These are phyloP conservation scores for Cepaea hortensis DNA, from an alignment of 2,888 invertebrate species.

Conservation along the genomic window DNA sequence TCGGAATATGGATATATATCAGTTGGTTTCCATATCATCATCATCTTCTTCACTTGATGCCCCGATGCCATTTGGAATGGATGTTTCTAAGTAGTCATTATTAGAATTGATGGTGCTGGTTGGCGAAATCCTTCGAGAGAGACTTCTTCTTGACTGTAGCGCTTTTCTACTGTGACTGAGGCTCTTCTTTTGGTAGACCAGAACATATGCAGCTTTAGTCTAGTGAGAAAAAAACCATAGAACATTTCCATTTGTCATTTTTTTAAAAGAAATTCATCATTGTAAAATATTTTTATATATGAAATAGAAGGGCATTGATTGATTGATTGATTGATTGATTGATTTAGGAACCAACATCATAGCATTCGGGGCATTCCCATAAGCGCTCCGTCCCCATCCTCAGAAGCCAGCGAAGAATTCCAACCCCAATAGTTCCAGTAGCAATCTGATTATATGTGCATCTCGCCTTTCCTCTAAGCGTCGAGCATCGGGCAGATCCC, in stretches of 20 bases:
- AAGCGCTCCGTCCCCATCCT: too few species aligned
- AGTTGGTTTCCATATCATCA: constrained; percentile 49
- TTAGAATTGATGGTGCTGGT: constrained; percentile 9
- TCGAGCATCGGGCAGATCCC: too few species aligned
- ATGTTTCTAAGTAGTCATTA: neutral
- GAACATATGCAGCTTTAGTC: constrained; percentile 79
- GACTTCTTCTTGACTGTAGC: neutral
- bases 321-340: too few species aligned
- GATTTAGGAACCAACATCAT: too few species aligned
- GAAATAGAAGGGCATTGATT: too few species aligned
- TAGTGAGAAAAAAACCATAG: constrained; percentile 53
- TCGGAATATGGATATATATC: neutral
- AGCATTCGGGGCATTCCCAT: too few species aligned
- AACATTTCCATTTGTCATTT: neutral
- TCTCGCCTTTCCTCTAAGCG: too few species aligned
- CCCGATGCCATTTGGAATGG: constrained; percentile 43
- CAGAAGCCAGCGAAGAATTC: too few species aligned
- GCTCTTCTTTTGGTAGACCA: constrained; percentile 76
- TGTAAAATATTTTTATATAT: too few species aligned
- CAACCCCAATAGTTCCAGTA: too few species aligned
- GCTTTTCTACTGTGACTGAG: constrained; percentile 19
- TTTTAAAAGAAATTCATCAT: too few species aligned
- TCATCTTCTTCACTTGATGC: constrained; percentile 46
- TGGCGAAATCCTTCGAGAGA: neutral
- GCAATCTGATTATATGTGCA: too few species aligned